These are phyloP conservation scores for Phrynocephalus guinanensis DNA, from an alignment of 2,797 vertebrate species.

Conservation along the genomic window DNA sequence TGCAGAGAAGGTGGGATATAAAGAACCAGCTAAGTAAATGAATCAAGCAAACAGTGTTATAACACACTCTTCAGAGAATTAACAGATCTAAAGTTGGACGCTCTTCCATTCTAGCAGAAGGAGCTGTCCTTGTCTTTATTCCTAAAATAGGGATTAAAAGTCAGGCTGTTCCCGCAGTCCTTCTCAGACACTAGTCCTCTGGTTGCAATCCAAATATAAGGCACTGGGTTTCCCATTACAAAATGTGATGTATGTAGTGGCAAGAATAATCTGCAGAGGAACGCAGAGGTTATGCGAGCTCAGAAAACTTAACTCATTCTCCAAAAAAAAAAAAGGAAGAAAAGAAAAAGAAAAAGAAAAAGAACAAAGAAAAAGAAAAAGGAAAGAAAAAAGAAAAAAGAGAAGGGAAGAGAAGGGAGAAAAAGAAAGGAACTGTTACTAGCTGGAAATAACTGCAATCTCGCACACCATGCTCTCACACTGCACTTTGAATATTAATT, in stretches of 20 bases:
- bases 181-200: slow-evolving; percentile 23
- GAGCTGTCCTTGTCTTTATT: neutral
- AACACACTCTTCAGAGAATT: neutral
- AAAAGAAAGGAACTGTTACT: slow-evolving; percentile 8
- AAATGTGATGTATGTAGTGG: slow-evolving; percentile 40
- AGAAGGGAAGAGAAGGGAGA: too few species aligned
- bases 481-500: neutral
- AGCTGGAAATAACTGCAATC: slow-evolving; percentile 13
- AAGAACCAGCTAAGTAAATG: too few species aligned
- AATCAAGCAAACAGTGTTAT: neutral
- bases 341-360: too few species aligned
- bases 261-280: slow-evolving; percentile 40
- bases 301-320: slow-evolving; percentile 38
- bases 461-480: slow-evolving; percentile 16
- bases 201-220: slow-evolving; percentile 24
- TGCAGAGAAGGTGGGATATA: too few species aligned
- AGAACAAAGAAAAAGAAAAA: too few species aligned
- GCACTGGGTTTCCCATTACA: slow-evolving; percentile 43
- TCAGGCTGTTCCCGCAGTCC: neutral
- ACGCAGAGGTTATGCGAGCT: slow-evolving; percentile 30
- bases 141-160: slow-evolving; percentile 40
- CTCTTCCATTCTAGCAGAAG: slow-evolving; percentile 6
- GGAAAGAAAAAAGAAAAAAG: too few species aligned
- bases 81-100: neutral
- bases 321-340: slow-evolving; percentile 9